Base-by-base conservation (phyloP, 2,888 invertebrate genomes). In the Gryllus longicercus region DNA sequence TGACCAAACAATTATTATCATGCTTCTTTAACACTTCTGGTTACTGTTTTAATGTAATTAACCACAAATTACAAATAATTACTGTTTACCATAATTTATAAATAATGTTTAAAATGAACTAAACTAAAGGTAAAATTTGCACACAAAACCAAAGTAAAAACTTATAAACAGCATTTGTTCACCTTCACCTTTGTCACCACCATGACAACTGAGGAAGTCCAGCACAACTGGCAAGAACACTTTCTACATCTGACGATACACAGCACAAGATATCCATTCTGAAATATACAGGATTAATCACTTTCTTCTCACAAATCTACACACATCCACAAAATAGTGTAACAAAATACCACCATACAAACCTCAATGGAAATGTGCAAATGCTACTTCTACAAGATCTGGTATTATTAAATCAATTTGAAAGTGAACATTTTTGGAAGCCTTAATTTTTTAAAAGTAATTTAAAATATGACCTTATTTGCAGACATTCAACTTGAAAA, bases 341-440 rank as follows among this genome's bases (percentile, higher is more conserved):
- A 38, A 38, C 38, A 38, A 38, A 38, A 38, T 38, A 38, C 38
- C 38, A 38, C 38, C 38, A 38, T 38, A 38, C 38, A 38, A 38
- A 63, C n/a, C n/a, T 63, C 63, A 63, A 63, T 63, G 63, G 63
- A 63, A 63, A n/a, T 14, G 63, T 63, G 63, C 63, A 63, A 63
- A 63, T n/a, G 63, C n/a, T 63, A 63, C n/a, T 63, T n/a, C 63
- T 63, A 63, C 63, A 12, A 18, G 63, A 63, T 63, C 14, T 18
- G n/a, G 63, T 18, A 63, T 63, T 63, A 63, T 14, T 38, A 63
- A 63, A 63, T 63, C n/a, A 18, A 18, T 63, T 63, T 63, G 63
- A 63, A 63, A 63, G 14, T 11, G 5, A 38, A 63, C 63, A 63
- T 63, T 63, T 63, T 18, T 18, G 63, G 63, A 63, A 63, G 63